phyloP scores from a whole-genome alignment of 2,888 invertebrate species.

The Eudasyphora cyanicolor region DNA sequence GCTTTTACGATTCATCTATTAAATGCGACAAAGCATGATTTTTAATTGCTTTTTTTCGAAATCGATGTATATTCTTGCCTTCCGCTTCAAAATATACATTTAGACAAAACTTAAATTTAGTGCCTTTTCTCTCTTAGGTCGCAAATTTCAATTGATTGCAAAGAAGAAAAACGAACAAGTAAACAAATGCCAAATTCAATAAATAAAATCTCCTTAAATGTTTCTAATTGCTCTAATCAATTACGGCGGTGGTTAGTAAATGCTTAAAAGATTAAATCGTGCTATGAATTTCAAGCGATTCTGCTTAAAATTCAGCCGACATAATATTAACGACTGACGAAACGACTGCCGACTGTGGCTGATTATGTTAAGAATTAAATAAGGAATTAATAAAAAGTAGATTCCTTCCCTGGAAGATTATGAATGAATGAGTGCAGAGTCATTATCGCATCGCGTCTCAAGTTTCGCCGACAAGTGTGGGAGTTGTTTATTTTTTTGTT shows the following conservation, averaged over 20 bases:
- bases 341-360: constrained; percentile 40
- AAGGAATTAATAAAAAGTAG: not conserved
- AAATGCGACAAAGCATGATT: too few relatives aligned
- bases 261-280: constrained; percentile 38
- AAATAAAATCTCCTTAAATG: not conserved
- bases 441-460: not conserved
- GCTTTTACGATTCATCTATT: too few relatives aligned
- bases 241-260: not conserved
- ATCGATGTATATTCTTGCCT: too few relatives aligned
- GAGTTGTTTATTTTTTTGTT: not conserved
- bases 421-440: not conserved
- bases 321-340: constrained; percentile 47
- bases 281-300: constrained; percentile 53
- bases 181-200: too few relatives aligned
- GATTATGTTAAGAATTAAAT: constrained; percentile 8
- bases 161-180: too few relatives aligned
- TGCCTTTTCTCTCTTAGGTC: too few relatives aligned
- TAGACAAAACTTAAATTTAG: too few relatives aligned
- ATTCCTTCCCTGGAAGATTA: constrained; percentile 4
- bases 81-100: too few relatives aligned
- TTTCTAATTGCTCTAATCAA: constrained; percentile 13
- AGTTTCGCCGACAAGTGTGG: constrained; percentile 12
- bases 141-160: too few relatives aligned
- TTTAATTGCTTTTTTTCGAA: too few relatives aligned
- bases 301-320: constrained; percentile 46